Conservation (phyloP, 2,888 invertebrate species). For the Cantharis flavilabris region DNA sequence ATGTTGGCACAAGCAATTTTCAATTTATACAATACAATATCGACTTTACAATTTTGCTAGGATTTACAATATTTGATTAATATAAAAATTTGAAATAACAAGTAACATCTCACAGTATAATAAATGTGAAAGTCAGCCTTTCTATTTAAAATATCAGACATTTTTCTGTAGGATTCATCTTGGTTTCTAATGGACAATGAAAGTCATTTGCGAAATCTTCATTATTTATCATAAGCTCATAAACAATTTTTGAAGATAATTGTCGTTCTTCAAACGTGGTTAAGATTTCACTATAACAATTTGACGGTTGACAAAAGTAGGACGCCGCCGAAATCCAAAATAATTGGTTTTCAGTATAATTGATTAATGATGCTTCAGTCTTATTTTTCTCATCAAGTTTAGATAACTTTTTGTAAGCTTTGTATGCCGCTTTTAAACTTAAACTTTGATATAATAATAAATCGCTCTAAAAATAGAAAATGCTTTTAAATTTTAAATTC, state of each 20-base stretch:
- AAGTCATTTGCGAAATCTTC: constrained; percentile 7
- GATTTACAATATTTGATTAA: neutral
- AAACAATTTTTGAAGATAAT: constrained; percentile 4
- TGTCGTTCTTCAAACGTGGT: constrained; percentile 1
- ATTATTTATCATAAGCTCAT: neutral
- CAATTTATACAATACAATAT: neutral
- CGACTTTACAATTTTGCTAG: neutral
- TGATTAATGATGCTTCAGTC: constrained; percentile 69
- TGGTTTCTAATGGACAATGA: constrained; percentile 6
- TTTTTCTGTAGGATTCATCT: constrained; percentile 6
- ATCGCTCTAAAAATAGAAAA: constrained; percentile 8
- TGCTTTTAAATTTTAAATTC: neutral
- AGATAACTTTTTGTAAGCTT: constrained; percentile 76
- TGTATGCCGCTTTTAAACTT: constrained; percentile 85
- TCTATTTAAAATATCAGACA: constrained; percentile 1
- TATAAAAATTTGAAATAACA: neutral
- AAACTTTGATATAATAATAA: constrained; percentile 12
- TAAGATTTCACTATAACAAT: neutral
- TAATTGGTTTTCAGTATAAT: constrained; percentile 64
- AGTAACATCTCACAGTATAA: neutral
- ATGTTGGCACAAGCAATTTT: neutral
- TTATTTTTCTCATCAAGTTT: constrained; percentile 63
- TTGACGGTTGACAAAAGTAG: constrained; percentile 22
- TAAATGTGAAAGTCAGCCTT: neutral
- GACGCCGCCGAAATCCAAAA: constrained; percentile 52